Base-by-base conservation (phyloP, 2,113 vertebrate genomes). In the Caranx ignobilis region DNA sequence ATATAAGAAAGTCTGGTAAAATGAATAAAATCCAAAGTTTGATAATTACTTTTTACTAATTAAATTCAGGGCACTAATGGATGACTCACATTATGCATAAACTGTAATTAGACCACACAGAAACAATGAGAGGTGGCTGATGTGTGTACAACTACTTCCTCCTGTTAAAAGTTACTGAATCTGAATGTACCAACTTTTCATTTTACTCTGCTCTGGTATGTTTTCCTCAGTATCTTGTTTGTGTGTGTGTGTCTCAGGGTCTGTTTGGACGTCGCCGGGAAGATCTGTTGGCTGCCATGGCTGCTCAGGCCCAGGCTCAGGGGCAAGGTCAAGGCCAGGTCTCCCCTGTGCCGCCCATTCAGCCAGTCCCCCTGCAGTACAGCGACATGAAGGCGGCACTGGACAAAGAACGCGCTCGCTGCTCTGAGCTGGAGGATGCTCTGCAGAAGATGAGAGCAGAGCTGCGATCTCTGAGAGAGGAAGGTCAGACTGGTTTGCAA, bases 391-490 rank as follows among this genome's bases (percentile, higher is more conserved):
- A 99, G 94, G 85, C 93, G 67, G 98, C 98, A 12, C 94, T 99
- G 95, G 98, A 99, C 89, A 99, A 99, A 94, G 98, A 99, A 93
- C 97, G 98, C 26, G 88, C 95, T 35, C 97, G 97, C 78, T 97
- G 96, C 89, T 96, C 97, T 2, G 98, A 99, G 93, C 94, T 99
- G 65, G 98, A 99, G 89, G 98, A 99, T 8, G 96, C 96, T 48
- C 94, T 99, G 78, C 98, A 99, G 95, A 99, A 99, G 94, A 99
- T 97, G 85, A 96, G 98, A 89, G 95, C 96, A 59, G 98, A 99
- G 84, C 96, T 99, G 84, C 95, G 97, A 77, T 96, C 97, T 13
- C 95, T 97, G 84, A 95, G 97, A 86, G 97, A 98, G 92, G 97
- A 99, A 96, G 97, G 97, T 98, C 94, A 83, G 90, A 60, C 7